Conservation (phyloP, 2,888 invertebrate genomes). For the Chaetogeoica ovagalla region DNA sequence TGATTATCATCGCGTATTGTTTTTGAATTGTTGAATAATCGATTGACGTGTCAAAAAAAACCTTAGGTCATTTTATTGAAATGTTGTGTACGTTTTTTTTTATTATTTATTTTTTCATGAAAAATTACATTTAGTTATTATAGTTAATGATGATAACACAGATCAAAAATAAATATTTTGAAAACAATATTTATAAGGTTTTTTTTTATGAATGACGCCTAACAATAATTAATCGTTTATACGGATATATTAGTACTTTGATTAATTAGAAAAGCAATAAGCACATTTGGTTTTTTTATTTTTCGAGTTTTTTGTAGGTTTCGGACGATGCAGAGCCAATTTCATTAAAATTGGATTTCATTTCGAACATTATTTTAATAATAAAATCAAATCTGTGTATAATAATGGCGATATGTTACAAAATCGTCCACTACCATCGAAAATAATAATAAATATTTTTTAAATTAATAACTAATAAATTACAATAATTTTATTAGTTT, state of each 20-base stretch:
- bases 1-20: slow-evolving; percentile 13
- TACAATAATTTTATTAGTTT: no score
- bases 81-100: slow-evolving; percentile 12
- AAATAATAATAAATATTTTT: no score
- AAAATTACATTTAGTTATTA: not conserved
- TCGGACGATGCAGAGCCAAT: not conserved
- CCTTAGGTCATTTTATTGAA: slow-evolving; percentile 16
- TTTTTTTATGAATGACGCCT: not conserved
- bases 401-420: no score
- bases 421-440: no score
- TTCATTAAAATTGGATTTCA: not conserved
- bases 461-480: no score
- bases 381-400: no score
- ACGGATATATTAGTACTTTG: not conserved
- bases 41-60: slow-evolving; percentile 6
- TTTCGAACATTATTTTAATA: not conserved
- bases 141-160: not conserved
- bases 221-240: not conserved
- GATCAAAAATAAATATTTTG: not conserved
- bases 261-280: not conserved
- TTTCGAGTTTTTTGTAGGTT: not conserved
- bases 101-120: not conserved
- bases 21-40: slow-evolving; percentile 34
- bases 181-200: not conserved
- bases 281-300: not conserved